phyloP scores from a whole-genome alignment of 2,888 invertebrate genomes.

The Drosophila heteroneura region DNA sequence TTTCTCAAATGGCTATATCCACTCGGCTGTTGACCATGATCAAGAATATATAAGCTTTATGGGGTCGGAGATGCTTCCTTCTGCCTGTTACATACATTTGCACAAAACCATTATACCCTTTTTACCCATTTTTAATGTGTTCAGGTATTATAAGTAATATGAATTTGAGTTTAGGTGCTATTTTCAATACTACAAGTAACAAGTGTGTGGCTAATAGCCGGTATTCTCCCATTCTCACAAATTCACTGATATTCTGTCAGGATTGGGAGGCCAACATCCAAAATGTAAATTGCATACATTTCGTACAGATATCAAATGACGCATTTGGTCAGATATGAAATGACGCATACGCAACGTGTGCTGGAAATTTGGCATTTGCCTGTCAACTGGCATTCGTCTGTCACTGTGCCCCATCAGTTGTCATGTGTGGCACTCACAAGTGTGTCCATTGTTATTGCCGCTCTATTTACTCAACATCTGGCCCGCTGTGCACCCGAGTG shows the following conservation, averaged over 20 bases:
- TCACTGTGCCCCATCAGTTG: background rate
- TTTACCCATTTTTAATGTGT: too few relatives aligned
- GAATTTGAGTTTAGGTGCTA: background rate
- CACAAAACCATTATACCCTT: too few relatives aligned
- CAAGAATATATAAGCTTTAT: too few relatives aligned
- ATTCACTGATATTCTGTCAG: constrained; percentile 16
- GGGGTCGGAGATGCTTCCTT: too few relatives aligned
- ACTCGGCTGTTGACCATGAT: too few relatives aligned
- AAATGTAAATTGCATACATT: constrained; percentile 45
- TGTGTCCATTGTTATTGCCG: constrained; percentile 44
- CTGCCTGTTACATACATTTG: too few relatives aligned
- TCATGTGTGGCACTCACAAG: constrained; percentile 12
- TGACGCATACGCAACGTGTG: constrained; percentile 57
- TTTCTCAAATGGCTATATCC: too few relatives aligned
- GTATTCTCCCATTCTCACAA: constrained; percentile 1
- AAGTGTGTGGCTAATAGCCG: background rate
- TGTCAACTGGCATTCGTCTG: constrained; percentile 16
- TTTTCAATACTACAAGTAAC: background rate
- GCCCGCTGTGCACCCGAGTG: constrained; percentile 37
- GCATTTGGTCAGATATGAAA: constrained; percentile 50
- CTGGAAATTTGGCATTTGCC: constrained; percentile 33
- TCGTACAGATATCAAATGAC: constrained; percentile 53
- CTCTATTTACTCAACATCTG: constrained; percentile 36
- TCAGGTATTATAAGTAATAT: background rate
- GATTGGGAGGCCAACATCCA: constrained; percentile 21